These are phyloP conservation scores for Cryptoprocta ferox DNA, from an alignment of 2,797 vertebrate genomes.

Conservation along the genomic window DNA sequence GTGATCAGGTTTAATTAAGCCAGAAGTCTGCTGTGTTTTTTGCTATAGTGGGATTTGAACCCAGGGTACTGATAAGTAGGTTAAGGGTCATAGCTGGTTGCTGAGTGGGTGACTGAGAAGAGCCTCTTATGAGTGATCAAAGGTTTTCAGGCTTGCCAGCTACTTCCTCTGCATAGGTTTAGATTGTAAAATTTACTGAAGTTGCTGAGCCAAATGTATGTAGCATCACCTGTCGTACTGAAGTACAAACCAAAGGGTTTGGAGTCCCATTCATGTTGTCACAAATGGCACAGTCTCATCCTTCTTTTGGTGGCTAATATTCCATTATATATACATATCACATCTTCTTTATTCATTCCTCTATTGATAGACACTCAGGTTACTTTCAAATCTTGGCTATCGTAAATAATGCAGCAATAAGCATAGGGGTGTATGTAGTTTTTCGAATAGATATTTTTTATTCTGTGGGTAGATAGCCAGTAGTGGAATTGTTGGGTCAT, in stretches of 20 bases:
- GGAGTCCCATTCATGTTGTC: not conserved
- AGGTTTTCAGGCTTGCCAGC: not conserved
- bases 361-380: not conserved
- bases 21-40: not conserved
- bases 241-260: not conserved
- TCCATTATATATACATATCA: no score
- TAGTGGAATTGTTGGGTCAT: not conserved
- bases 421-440: not conserved
- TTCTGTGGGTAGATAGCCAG: not conserved
- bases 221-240: not conserved
- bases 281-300: not conserved
- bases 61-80: not conserved
- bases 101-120: not conserved
- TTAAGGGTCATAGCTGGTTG: not conserved
- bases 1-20: not conserved
- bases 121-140: not conserved
- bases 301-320: no score
- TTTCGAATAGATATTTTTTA: not conserved
- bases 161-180: not conserved
- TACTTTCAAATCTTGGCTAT: not conserved
- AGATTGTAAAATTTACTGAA: not conserved
- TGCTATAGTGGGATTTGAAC: not conserved
- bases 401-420: not conserved
- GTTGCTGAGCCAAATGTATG: not conserved
- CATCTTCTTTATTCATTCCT: not conserved